Conservation (phyloP, 2,888 invertebrate species). For the Drosophila rellima region DNA sequence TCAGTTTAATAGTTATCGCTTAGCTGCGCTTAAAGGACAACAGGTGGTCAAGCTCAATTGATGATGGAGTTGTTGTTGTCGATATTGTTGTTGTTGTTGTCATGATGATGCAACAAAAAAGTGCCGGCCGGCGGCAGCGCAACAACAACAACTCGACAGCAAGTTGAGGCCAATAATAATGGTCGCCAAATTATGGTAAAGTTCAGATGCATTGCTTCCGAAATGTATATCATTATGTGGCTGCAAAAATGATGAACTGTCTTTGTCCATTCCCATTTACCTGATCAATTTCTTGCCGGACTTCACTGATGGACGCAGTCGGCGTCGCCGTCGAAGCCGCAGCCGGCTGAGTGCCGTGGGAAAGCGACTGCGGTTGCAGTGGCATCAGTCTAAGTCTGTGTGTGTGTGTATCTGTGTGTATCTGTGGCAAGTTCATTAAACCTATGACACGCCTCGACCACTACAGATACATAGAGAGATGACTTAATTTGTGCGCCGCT, state of each 20-base stretch:
- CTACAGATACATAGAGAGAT: slow-evolving; percentile 41
- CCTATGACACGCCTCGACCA: slow-evolving; percentile 62
- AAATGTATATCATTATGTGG: slow-evolving; percentile 77
- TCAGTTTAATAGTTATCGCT: slow-evolving; percentile 68
- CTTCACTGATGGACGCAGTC: slow-evolving; percentile 28
- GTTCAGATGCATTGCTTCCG: slow-evolving; percentile 78
- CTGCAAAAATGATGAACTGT: slow-evolving; percentile 72
- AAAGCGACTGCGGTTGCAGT: slow-evolving; percentile 56
- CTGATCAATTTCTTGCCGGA: slow-evolving; percentile 37
- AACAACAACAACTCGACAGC: neutral
- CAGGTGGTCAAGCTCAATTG: slow-evolving; percentile 62
- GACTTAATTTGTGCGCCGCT: slow-evolving; percentile 66
- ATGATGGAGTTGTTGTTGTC: slow-evolving; percentile 25
- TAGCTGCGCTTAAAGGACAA: slow-evolving; percentile 69
- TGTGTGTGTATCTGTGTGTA: slow-evolving; percentile 1
- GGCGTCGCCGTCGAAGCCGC: slow-evolving; percentile 10
- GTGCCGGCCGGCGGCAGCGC: slow-evolving; percentile 33
- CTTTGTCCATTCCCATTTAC: slow-evolving; percentile 59
- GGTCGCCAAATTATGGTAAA: slow-evolving; percentile 73
- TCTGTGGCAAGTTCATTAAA: slow-evolving; percentile 66
- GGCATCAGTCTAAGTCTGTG: slow-evolving; percentile 16
- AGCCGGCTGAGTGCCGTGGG: slow-evolving; percentile 62
- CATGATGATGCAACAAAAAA: slow-evolving; percentile 59
- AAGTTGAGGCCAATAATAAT: slow-evolving; percentile 63
- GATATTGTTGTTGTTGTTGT: slow-evolving; percentile 23